Base-by-base conservation (phyloP, 1,140 invertebrate genomes). In the Macrosteles quadrilineatus region DNA sequence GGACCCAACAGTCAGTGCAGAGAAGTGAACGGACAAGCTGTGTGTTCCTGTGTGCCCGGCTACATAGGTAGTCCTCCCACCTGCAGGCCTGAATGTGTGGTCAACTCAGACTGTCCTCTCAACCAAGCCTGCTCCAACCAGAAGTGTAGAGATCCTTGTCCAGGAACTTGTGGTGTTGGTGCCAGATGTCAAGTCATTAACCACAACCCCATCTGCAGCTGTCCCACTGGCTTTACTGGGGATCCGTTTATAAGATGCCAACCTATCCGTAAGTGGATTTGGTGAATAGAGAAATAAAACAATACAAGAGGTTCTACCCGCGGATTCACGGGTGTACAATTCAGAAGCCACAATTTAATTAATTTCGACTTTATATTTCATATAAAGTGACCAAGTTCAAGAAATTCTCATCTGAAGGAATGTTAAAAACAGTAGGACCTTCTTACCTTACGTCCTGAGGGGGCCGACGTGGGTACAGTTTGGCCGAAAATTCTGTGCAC, bases 161-260 rank as follows among this genome's bases (percentile, higher is more conserved):
- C 83, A 31, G 87, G 87, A 73, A 85, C 86, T 21, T 91, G 90
- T 76, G 90, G 90, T 17, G 79, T 87, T 29, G 85, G 87, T 73
- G 88, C 90, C 66, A 84, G 87, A 78, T 92, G 90, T 74, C 79
- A 81, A 67, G 88, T 90, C 32, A 85, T 89, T 66, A 90, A 91
- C 75, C 90, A 91, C 75, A 89, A 87, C 78, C 89, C 90, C 9
- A 86, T 91, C 71, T 92, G 91, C 74, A 90, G 86, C 57, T 93
- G 91, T 78, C 83, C 85, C 1, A 76, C 81, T 14, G 88, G 88
- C 57, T 87, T 85, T 75, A 88, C 87, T 50, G 90, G 91, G 40
- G 89, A 92, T 84, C 91, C 91, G 47, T 91, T 91, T 75, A 78
- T 83, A 4, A 80, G 87, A 73, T 92, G 90, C 74, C 87, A 84